Conservation (phyloP, 2,113 vertebrate species). For the Hystrix cristata region DNA sequence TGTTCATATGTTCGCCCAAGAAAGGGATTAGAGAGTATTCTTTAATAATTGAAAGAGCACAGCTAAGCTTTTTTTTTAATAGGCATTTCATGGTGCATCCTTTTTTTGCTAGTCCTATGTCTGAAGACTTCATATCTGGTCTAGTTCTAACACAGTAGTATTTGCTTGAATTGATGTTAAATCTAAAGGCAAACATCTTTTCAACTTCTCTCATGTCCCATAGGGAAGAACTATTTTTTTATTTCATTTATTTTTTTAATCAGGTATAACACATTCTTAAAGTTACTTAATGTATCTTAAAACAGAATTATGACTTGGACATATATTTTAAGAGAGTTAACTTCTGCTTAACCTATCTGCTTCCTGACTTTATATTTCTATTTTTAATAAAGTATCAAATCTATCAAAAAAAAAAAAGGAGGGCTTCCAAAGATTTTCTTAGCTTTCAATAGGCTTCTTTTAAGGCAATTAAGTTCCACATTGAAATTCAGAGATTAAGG, state of each 20-base stretch:
- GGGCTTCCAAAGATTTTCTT: conserved; percentile 79
- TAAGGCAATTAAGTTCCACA: conserved; percentile 84
- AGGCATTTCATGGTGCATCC: not conserved
- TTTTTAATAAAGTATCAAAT: conserved; percentile 48
- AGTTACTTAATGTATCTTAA: conserved; percentile 26
- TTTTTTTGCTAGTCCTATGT: not conserved
- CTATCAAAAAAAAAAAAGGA: conserved; percentile 5
- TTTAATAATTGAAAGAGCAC: conserved; percentile 28
- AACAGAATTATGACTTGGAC: conserved; percentile 53
- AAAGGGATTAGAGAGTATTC: not conserved
- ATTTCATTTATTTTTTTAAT: not conserved
- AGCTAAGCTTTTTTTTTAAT: conserved; percentile 11
- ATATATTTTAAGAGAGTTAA: conserved; percentile 64
- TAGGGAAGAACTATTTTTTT: conserved; percentile 23
- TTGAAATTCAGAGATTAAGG: conserved; percentile 80
- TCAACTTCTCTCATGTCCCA: not conserved
- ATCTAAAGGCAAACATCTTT: conserved; percentile 36
- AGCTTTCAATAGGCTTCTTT: conserved; percentile 85
- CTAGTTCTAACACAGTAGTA: conserved; percentile 40
- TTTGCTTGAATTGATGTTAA: not conserved
- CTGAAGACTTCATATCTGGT: not conserved
- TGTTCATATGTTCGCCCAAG: not conserved
- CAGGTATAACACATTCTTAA: not conserved
- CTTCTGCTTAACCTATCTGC: not conserved
- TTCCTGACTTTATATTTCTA: conserved; percentile 45